Evolutionary conservation across 2,888 invertebrate genomes (phyloP).

Genomic region (Mimumesa dahlbomi): DNA sequence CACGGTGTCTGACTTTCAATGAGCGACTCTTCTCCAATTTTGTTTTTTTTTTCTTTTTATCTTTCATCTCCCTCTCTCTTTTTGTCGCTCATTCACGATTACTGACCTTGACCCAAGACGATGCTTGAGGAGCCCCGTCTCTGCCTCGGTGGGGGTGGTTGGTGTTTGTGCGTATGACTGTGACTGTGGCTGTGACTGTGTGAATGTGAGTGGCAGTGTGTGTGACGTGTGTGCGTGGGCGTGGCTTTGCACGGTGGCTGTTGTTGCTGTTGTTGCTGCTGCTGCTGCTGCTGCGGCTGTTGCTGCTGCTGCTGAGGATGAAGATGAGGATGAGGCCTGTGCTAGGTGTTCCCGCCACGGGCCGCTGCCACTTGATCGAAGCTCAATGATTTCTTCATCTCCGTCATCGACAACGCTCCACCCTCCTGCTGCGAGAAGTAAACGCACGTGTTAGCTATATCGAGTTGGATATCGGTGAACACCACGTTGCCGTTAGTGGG

Average conservation of each 20-base stretch:
- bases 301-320: conserved; percentile 69
- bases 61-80: too few relatives aligned
- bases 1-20: too few relatives aligned
- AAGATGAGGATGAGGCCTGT: conserved; percentile 77
- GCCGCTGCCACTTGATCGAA: conserved; percentile 82
- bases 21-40: too few relatives aligned
- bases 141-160: conserved; percentile 75
- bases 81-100: too few relatives aligned
- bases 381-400: conserved; percentile 84
- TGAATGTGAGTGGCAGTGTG: conserved; percentile 78
- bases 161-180: conserved; percentile 79
- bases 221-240: conserved; percentile 77
- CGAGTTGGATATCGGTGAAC: conserved; percentile 17
- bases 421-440: conserved; percentile 82
- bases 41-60: too few relatives aligned
- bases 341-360: conserved; percentile 80
- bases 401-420: conserved; percentile 85
- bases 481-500: conserved; percentile 5
- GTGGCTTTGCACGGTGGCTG: conserved; percentile 73
- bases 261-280: conserved; percentile 65
- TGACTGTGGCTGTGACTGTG: conserved; percentile 77
- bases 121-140: conserved; percentile 79
- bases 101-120: conserved; percentile 77
- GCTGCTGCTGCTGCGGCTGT: conserved; percentile 71
- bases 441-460: conserved; percentile 67